Conservation (phyloP, 2,113 vertebrate genomes). For the Phylloscopus trochiloides region DNA sequence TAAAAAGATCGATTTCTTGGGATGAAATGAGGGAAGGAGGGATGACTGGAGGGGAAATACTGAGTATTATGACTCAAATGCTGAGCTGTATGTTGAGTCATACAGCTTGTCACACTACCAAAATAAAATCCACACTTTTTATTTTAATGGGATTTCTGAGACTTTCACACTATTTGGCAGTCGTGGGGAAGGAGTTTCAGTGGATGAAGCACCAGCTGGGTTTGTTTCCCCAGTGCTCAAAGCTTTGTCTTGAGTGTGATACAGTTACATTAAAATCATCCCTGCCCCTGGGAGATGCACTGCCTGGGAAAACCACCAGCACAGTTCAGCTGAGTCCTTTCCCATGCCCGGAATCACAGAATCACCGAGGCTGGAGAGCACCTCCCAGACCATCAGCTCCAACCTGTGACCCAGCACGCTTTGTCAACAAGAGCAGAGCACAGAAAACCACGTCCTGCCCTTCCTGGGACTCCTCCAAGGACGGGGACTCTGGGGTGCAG, state of each 20-base stretch:
- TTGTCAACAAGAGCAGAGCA: background rate
- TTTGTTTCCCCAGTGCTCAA: background rate
- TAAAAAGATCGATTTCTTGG: background rate
- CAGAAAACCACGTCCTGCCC: fast-evolving
- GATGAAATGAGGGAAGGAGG: background rate
- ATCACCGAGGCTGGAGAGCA: background rate
- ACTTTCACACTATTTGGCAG: background rate
- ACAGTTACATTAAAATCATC: background rate
- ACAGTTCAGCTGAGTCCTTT: background rate
- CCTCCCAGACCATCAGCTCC: background rate
- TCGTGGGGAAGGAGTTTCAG: background rate
- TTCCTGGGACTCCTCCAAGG: background rate
- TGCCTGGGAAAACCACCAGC: background rate
- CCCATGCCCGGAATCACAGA: background rate
- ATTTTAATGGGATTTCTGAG: constrained; percentile 11
- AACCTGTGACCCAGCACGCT: background rate
- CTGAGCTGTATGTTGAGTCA: background rate
- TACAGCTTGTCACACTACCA: background rate
- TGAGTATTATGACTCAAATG: background rate
- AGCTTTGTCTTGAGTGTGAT: background rate
- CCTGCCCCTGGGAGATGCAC: background rate
- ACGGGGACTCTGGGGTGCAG: background rate
- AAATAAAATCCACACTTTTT: background rate
- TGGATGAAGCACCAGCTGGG: background rate
- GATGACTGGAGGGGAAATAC: constrained; percentile 13